Evolutionary conservation across 2,797 vertebrate species (phyloP).

Genomic region (Megaceryle alcyon): DNA sequence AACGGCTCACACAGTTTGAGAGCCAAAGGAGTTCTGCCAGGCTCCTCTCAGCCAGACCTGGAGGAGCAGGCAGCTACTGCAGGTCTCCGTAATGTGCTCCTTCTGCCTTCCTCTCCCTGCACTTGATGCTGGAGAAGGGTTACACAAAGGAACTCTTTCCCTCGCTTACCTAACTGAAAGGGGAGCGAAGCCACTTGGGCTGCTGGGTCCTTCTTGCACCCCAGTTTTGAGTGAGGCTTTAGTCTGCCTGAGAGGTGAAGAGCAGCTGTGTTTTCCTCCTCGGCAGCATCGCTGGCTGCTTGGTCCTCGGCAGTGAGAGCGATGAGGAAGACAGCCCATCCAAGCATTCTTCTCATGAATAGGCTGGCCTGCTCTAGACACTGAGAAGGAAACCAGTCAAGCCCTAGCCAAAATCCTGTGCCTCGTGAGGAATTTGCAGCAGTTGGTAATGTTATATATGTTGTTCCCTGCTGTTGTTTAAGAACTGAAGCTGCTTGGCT

Average conservation of each 20-base stretch:
- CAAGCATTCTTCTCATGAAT: not conserved
- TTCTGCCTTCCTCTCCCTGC: not conserved
- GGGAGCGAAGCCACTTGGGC: not conserved
- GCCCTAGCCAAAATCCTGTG: not conserved
- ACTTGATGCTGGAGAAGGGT: not conserved
- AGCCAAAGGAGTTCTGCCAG: not conserved
- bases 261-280: not conserved
- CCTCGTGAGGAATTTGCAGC: not conserved
- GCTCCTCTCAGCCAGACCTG: not conserved
- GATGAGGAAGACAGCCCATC: not conserved
- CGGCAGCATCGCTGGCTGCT: not conserved
- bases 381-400: not conserved
- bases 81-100: not conserved
- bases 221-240: not conserved
- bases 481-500: conserved; percentile 4
- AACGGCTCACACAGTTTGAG: not conserved
- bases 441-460: not conserved
- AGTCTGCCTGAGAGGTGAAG: not conserved
- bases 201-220: not conserved
- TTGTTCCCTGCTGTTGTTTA: not conserved
- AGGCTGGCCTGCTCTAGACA: not conserved
- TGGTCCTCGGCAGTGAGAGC: not conserved
- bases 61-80: not conserved
- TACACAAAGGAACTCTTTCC: not conserved
- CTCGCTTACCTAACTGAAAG: not conserved